Percentiles rank a stretch among this genome's conserved stretches.
These are phyloP conservation scores for Acipenser ruthenus DNA, from an alignment of 2,797 vertebrate genomes.

Conservation along the genomic window DNA sequence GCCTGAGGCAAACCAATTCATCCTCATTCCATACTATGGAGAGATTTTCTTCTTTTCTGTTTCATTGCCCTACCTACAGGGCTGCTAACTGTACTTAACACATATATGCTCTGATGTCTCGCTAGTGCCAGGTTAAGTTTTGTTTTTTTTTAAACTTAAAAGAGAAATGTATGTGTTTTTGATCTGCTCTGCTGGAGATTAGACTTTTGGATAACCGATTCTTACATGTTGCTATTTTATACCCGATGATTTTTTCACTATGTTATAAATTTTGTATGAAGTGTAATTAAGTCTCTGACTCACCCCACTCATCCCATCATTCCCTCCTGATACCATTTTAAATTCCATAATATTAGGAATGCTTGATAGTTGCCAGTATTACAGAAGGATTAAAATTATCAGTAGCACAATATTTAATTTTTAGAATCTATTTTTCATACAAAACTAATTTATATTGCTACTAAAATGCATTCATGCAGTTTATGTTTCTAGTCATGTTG, in stretches of 20 bases:
- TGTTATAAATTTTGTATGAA: conserved; percentile 4
- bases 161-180: conserved; percentile 11
- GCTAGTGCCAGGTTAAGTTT: not conserved
- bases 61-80: conserved; percentile 45
- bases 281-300: not conserved
- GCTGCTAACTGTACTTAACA: conserved; percentile 20
- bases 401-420: no score
- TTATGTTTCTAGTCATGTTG: no score
- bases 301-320: not conserved
- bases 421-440: no score
- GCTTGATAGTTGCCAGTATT: no score
- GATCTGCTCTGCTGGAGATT: not conserved
- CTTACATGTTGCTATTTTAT: not conserved
- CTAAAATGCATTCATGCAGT: no score
- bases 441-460: no score
- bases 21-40: conserved; percentile 43
- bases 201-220: not conserved
- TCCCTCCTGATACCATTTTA: not conserved
- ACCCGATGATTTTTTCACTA: not conserved
- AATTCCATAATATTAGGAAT: not conserved
- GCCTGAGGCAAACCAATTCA: conserved; percentile 50
- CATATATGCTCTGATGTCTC: conserved; percentile 4
- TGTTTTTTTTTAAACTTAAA: not conserved
- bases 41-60: conserved; percentile 37
- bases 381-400: no score